A percentile compares a stretch with the other conserved stretches of the same genome.
Conservation (phyloP, 2,797 vertebrate species). For the Petrocephalus schoutedeni region DNA sequence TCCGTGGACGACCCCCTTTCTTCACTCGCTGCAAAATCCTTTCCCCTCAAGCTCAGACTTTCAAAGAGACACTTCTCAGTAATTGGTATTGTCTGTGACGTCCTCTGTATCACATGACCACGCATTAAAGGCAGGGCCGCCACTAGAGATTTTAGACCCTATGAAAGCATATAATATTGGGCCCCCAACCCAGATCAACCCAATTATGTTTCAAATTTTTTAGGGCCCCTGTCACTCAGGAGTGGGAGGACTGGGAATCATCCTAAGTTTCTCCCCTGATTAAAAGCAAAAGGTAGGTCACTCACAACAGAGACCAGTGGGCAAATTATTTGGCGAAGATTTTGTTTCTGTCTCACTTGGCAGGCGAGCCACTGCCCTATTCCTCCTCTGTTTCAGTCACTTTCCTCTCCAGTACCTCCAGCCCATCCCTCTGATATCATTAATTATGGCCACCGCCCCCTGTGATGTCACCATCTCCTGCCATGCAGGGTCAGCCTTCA, state of each 20-base stretch:
- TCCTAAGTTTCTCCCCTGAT: too few species aligned
- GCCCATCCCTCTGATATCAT: neutral
- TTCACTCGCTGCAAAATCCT: neutral
- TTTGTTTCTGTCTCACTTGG: neutral
- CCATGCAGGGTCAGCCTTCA: neutral
- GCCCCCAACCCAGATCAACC: neutral
- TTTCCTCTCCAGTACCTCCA: neutral
- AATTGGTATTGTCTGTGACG: neutral
- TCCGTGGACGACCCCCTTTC: neutral
- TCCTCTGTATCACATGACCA: neutral
- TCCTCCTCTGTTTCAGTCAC: neutral
- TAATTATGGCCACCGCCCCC: neutral
- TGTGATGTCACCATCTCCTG: neutral
- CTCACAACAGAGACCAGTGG: neutral
- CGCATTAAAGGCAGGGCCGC: neutral
- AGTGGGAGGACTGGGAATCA: too few species aligned
- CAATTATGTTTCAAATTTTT: neutral
- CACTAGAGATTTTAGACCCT: neutral
- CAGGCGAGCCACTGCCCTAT: neutral
- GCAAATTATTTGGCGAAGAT: neutral
- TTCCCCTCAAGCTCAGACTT: neutral
- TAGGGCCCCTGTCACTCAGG: neutral
- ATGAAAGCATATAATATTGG: neutral
- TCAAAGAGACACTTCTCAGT: neutral
- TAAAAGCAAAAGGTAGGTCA: neutral